Conservation (phyloP, 2,888 invertebrate species). For the Tinea semifulvella region DNA sequence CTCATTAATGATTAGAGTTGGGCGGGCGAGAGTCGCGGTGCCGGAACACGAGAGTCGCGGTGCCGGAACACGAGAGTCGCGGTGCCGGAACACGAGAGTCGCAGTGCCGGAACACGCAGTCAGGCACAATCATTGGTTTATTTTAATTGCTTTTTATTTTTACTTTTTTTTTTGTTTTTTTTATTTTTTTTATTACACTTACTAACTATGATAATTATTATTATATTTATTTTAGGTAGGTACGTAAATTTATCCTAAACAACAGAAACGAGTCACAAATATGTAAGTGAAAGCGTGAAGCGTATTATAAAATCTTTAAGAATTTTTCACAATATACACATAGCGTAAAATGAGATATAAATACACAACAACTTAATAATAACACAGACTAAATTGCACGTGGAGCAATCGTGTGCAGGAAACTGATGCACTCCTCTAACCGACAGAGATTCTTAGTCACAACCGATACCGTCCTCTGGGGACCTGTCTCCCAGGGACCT, state of each 20-base stretch:
- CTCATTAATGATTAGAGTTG: slow-evolving; percentile 61
- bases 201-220: slow-evolving; percentile 19
- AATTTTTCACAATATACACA: slow-evolving; percentile 65
- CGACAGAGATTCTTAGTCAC: slow-evolving; percentile 53
- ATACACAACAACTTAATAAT: slow-evolving; percentile 66
- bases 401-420: slow-evolving; percentile 61
- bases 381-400: slow-evolving; percentile 66
- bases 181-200: slow-evolving; percentile 29
- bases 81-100: slow-evolving; percentile 55
- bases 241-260: slow-evolving; percentile 67
- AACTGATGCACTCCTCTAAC: slow-evolving; percentile 61
- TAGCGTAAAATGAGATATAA: slow-evolving; percentile 61
- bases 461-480: slow-evolving; percentile 11
- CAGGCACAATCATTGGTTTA: slow-evolving; percentile 68
- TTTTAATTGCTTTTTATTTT: slow-evolving; percentile 57
- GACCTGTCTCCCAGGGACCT: no score
- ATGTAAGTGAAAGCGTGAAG: slow-evolving; percentile 63
- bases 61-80: slow-evolving; percentile 17
- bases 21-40: slow-evolving; percentile 32
- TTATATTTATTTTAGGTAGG: slow-evolving; percentile 61
- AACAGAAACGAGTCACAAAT: slow-evolving; percentile 66
- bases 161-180: slow-evolving; percentile 28
- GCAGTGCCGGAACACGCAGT: slow-evolving; percentile 28
- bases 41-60: slow-evolving; percentile 23
- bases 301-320: slow-evolving; percentile 57